Conservation (phyloP, 2,113 vertebrate species). For the Tachysurus fulvidraco region DNA sequence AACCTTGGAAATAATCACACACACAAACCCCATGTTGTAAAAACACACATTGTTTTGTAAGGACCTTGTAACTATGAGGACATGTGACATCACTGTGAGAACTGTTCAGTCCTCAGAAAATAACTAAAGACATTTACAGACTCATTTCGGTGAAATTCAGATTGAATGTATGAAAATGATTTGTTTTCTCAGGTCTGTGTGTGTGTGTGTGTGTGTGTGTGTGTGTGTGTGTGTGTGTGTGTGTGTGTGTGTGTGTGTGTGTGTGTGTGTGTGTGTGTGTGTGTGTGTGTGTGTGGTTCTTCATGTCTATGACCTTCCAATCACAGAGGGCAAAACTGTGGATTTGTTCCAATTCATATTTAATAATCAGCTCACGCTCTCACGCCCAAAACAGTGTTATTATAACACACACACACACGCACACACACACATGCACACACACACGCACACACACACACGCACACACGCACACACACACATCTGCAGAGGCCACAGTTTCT, state of each 20-base stretch:
- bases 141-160: not conserved
- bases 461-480: slow-evolving; percentile 6
- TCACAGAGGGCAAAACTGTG: not conserved
- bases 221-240: slow-evolving; percentile 20
- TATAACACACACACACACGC: slow-evolving; percentile 20
- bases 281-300: not conserved
- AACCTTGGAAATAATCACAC: not conserved
- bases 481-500: not conserved
- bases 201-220: slow-evolving; percentile 27
- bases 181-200: slow-evolving; percentile 16
- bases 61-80: not conserved
- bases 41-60: not conserved
- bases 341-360: slow-evolving; percentile 13
- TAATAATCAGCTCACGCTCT: slow-evolving; percentile 21
- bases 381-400: slow-evolving; percentile 7
- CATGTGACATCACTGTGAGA: not conserved
- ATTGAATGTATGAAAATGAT: slow-evolving; percentile 4
- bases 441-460: slow-evolving; percentile 10
- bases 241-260: slow-evolving; percentile 23
- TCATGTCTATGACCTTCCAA: slow-evolving; percentile 16
- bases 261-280: slow-evolving; percentile 27
- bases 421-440: slow-evolving; percentile 27
- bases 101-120: not conserved
- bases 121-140: not conserved
- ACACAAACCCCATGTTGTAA: not conserved